These are phyloP conservation scores for Xanthia icteritia DNA, from an alignment of 2,888 invertebrate species.

Conservation along the genomic window DNA sequence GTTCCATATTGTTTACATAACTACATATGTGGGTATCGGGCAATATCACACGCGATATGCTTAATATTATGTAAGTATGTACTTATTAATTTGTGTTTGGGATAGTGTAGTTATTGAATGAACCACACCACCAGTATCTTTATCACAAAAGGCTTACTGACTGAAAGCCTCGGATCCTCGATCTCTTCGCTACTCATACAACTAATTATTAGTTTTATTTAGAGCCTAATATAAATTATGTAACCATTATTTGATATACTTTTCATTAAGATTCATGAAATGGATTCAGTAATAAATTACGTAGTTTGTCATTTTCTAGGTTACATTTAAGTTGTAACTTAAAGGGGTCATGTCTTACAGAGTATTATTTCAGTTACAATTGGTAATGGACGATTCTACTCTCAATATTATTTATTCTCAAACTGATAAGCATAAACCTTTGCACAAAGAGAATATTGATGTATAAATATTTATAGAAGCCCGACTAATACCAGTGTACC, in stretches of 20 bases:
- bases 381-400: constrained; percentile 61
- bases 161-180: constrained; percentile 56
- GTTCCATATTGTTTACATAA: constrained; percentile 53
- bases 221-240: constrained; percentile 54
- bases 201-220: constrained; percentile 43
- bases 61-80: constrained; percentile 56
- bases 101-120: constrained; percentile 33
- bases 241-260: constrained; percentile 40
- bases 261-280: constrained; percentile 26
- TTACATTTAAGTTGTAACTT: constrained; percentile 22
- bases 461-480: constrained; percentile 35
- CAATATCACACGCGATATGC: constrained; percentile 59
- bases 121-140: constrained; percentile 25
- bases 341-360: constrained; percentile 21
- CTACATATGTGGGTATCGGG: constrained; percentile 43
- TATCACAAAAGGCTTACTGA: constrained; percentile 66
- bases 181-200: constrained; percentile 31
- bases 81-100: constrained; percentile 58
- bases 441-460: constrained; percentile 33
- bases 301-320: constrained; percentile 33
- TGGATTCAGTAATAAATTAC: constrained; percentile 45
- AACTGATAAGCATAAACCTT: constrained; percentile 33
- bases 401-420: constrained; percentile 29
- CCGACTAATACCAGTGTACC: constrained; percentile 42
- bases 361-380: constrained; percentile 52